Percentiles rank a stretch among this genome's conserved stretches.
Evolutionary conservation across 2,797 vertebrate species (phyloP).

Genomic region (Capromys pilorides): DNA sequence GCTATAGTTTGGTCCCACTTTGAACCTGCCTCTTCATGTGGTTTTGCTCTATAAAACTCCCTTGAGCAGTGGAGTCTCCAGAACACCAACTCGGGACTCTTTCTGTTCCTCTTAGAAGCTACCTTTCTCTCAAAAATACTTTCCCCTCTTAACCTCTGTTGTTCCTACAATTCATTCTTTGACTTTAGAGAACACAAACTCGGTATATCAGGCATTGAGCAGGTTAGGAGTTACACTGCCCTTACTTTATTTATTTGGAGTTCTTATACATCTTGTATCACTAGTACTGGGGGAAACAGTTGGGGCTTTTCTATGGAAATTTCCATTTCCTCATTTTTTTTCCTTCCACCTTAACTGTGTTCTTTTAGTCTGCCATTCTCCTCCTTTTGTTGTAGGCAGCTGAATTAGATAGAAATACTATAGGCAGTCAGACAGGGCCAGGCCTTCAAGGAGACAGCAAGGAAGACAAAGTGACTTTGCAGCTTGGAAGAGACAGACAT

Average conservation of each 20-base stretch:
- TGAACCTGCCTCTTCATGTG: neutral
- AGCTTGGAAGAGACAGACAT: too few relatives aligned
- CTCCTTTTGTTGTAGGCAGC: too few relatives aligned
- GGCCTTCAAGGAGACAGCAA: too few relatives aligned
- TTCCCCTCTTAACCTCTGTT: neutral
- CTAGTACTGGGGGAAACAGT: neutral
- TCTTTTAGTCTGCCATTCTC: neutral
- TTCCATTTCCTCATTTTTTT: neutral
- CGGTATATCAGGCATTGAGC: neutral
- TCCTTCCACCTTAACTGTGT: neutral
- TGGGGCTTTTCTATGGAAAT: conserved; percentile 21
- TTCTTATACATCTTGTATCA: neutral
- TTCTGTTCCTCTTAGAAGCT: neutral
- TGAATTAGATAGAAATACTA: too few relatives aligned
- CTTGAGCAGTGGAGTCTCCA: neutral
- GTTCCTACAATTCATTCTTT: neutral
- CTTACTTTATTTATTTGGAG: neutral
- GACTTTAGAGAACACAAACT: neutral
- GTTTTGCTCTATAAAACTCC: neutral
- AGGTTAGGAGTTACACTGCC: neutral
- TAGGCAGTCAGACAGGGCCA: too few relatives aligned
- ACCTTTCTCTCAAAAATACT: neutral
- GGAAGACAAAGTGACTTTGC: too few relatives aligned
- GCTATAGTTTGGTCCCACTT: neutral
- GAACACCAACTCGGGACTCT: too few relatives aligned